Evolutionary conservation across 2,797 vertebrate species (phyloP), one percentile per base, ranked within the genome.

Genomic region (Macropodus opercularis): DNA sequence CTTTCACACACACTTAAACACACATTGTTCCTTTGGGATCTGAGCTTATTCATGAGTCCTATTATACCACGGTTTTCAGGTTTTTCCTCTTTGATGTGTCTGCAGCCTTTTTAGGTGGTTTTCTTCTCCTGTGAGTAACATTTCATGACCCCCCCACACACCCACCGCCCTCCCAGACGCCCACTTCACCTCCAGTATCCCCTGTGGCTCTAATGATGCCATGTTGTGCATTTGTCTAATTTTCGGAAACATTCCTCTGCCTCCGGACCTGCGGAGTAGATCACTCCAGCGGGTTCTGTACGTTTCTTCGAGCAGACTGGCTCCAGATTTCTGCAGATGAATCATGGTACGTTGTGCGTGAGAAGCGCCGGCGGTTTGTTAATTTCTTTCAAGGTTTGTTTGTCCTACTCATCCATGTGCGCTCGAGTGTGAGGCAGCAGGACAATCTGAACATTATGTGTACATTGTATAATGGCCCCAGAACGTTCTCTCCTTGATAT

Each of bases 71-170:
- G 52, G 79, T 85, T 87, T 89, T 85, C 79, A 88, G 75, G 77
- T 84, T 84, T 84, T 84, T 81, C 63, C 56, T 85, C 86, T 89
- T 89, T 89, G 80, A 89, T 90, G 88, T 89, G 82, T 71, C 73
- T 69, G 53, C 1, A 68, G 80, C 71, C 77, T 87, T 89, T n/a
- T 87, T 83, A 85, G 79, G 81, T 81, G 80, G 75, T 81, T 84
- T 81, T 79, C 70, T 73, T 75, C 74, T 80, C 58, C 57, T 72
- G 71, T 76, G 67, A 80, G 69, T 51, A 79, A 83, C 36, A 36
- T 77, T 79, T 76, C 74, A 75, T 61, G 65, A 74, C 69, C 63
- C 47, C 65, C 67, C 34, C 17, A 46, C 44, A 17, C 42, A 27
- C 56, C 40, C 38, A 32, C 40, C 29, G 26, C 69, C 32, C 59